Evolutionary conservation across 2,113 vertebrate genomes (phyloP).

Genomic region (Marcusenius ussheri): DNA sequence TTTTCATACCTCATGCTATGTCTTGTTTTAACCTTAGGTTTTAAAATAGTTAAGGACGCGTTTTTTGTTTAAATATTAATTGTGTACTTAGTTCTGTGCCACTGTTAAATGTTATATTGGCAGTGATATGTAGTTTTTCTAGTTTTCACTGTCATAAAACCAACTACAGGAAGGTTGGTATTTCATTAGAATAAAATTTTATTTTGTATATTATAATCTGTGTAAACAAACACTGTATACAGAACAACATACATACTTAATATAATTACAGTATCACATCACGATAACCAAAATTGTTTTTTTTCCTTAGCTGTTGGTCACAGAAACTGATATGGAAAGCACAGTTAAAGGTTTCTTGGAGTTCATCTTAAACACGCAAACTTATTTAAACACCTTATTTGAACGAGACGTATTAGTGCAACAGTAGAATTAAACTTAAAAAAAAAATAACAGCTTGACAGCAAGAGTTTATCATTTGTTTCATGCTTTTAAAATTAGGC

Average conservation of each 20-base stretch:
- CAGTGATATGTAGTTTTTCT: background rate
- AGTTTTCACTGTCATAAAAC: background rate
- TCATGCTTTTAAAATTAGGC: slow-evolving; percentile 40
- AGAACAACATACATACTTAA: slow-evolving; percentile 60
- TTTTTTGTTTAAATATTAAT: background rate
- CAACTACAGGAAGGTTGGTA: background rate
- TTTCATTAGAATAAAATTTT: slow-evolving; percentile 56
- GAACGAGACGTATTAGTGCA: slow-evolving; percentile 62
- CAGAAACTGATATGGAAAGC: slow-evolving; percentile 68
- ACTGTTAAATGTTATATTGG: background rate
- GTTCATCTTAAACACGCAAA: slow-evolving; percentile 55
- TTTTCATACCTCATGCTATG: background rate
- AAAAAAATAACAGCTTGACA: slow-evolving; percentile 46
- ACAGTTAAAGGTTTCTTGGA: slow-evolving; percentile 64
- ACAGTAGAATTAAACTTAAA: slow-evolving; percentile 52
- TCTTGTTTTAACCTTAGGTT: background rate
- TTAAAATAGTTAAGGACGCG: background rate
- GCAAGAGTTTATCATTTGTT: slow-evolving; percentile 46
- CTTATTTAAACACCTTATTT: slow-evolving; percentile 55
- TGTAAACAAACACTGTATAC: slow-evolving; percentile 66
- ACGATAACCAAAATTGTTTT: slow-evolving; percentile 60
- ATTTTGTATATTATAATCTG: slow-evolving; percentile 58
- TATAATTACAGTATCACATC: slow-evolving; percentile 63
- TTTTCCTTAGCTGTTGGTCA: slow-evolving; percentile 44
- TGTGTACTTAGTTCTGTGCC: background rate